These are phyloP conservation scores for Aleiodes alternator DNA, from an alignment of 2,888 invertebrate genomes.

Conservation along the genomic window DNA sequence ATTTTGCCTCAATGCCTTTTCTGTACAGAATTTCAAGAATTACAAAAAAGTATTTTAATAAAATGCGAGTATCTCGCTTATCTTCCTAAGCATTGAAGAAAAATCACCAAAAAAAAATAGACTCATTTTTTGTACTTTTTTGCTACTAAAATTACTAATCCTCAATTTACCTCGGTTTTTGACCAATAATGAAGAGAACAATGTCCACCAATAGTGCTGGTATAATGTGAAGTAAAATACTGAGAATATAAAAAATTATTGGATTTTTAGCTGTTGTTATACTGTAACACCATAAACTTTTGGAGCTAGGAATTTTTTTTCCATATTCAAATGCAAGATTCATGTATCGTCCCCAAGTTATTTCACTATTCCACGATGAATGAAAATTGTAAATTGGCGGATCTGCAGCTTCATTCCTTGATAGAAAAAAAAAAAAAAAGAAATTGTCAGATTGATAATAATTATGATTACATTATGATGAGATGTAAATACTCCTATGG, in stretches of 20 bases:
- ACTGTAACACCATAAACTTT: conserved; percentile 72
- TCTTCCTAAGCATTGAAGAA: too few relatives aligned
- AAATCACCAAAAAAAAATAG: too few relatives aligned
- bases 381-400: conserved; percentile 80
- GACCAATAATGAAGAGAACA: conserved; percentile 77
- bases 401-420: conserved; percentile 63
- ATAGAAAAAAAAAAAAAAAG: conserved; percentile 36
- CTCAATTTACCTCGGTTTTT: conserved; percentile 76
- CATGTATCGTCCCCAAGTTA: conserved; percentile 78
- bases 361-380: conserved; percentile 78
- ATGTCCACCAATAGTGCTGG: conserved; percentile 81
- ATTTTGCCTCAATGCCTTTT: too few relatives aligned
- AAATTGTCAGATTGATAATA: not conserved
- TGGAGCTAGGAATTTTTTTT: conserved; percentile 59
- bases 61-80: too few relatives aligned
- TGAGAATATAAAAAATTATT: conserved; percentile 74
- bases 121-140: too few relatives aligned
- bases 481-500: not conserved
- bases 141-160: not conserved
- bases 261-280: conserved; percentile 76
- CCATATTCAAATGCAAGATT: conserved; percentile 69
- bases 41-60: too few relatives aligned
- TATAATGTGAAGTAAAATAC: conserved; percentile 80
- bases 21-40: too few relatives aligned
- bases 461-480: not conserved